Conservation (phyloP, 2,888 invertebrate species). For the Ariolimax columbianus region DNA sequence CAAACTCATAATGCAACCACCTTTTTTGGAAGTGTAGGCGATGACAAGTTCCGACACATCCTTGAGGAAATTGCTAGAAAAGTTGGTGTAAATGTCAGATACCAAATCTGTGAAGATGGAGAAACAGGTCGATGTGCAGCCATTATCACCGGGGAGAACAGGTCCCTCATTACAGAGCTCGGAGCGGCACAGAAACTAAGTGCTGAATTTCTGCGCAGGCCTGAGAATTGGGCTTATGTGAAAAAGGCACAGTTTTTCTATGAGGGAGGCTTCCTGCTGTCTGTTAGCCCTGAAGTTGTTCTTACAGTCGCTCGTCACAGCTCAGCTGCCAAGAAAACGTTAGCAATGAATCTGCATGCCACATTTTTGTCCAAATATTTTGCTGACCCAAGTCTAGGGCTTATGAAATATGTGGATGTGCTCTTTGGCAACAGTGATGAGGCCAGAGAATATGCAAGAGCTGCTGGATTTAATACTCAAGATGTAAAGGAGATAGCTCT, state of each 20-base stretch:
- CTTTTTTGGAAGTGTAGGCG: slow-evolving; percentile 96
- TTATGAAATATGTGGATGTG: slow-evolving; percentile 94
- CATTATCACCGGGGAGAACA: slow-evolving; percentile 88
- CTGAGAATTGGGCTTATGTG: slow-evolving; percentile 86
- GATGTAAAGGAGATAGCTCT: slow-evolving; percentile 90
- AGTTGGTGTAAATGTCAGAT: slow-evolving; percentile 91
- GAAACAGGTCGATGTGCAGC: slow-evolving; percentile 97
- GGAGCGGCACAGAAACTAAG: slow-evolving; percentile 96
- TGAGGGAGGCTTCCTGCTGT: slow-evolving; percentile 96
- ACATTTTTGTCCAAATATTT: slow-evolving; percentile 94
- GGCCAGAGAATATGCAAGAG: slow-evolving; percentile 74
- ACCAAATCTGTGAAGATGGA: slow-evolving; percentile 84
- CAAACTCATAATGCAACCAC: slow-evolving; percentile 87
- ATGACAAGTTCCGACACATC: slow-evolving; percentile 91
- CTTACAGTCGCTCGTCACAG: slow-evolving; percentile 89
- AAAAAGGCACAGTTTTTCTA: slow-evolving; percentile 90
- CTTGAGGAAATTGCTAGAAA: slow-evolving; percentile 86
- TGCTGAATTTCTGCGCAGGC: slow-evolving; percentile 84
- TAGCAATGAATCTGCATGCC: slow-evolving; percentile 96
- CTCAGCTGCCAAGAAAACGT: slow-evolving; percentile 85
- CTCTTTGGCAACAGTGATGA: slow-evolving; percentile 96
- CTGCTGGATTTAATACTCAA: slow-evolving; percentile 79
- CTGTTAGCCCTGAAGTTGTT: slow-evolving; percentile 93
- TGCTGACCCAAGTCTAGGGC: slow-evolving; percentile 87
- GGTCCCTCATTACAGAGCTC: slow-evolving; percentile 96